phyloP scores from a whole-genome alignment of 2,797 vertebrate genomes.

The Manis javanica region DNA sequence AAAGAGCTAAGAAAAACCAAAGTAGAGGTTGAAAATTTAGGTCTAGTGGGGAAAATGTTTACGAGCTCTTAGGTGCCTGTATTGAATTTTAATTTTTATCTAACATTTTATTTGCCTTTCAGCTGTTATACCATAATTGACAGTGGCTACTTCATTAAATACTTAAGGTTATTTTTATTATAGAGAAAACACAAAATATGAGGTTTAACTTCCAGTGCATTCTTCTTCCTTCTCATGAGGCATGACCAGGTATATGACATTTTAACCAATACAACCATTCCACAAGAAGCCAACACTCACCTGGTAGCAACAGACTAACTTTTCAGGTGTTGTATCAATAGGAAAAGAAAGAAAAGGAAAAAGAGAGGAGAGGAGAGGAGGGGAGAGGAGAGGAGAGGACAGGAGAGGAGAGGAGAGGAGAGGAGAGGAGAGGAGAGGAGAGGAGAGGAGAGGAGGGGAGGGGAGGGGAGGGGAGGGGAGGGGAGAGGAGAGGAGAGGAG shows the following conservation, averaged over 20 bases:
- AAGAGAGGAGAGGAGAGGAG: too few species aligned
- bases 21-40: neutral
- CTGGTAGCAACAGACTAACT: neutral
- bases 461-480: too few species aligned
- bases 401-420: neutral
- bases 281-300: neutral
- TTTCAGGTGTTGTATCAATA: neutral
- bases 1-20: slow-evolving; percentile 32
- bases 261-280: neutral
- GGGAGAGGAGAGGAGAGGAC: too few species aligned
- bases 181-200: neutral
- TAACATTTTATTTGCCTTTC: slow-evolving; percentile 3
- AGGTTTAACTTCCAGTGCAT: neutral
- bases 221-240: neutral
- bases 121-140: neutral
- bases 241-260: neutral
- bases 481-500: too few species aligned
- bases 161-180: neutral
- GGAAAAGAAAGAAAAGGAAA: neutral
- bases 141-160: neutral
- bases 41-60: slow-evolving; percentile 35
- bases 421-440: neutral
- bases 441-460: too few species aligned
- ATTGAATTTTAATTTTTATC: neutral
- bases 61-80: neutral